Evolutionary conservation across 2,888 invertebrate genomes (phyloP), one percentile per base, ranked within the genome.

Genomic region (Listrodromus nycthemerus): DNA sequence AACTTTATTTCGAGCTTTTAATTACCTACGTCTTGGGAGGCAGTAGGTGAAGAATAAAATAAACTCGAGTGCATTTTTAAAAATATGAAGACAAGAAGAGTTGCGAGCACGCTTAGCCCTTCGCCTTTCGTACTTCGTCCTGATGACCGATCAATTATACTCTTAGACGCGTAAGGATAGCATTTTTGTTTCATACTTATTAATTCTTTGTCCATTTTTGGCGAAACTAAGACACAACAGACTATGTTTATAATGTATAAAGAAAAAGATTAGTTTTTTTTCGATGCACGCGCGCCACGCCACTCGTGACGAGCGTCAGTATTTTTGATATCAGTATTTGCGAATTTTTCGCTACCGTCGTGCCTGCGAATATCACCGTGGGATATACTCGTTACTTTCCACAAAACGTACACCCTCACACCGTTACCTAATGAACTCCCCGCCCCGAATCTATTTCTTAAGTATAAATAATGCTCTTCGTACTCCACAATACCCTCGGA

Each of bases 301-400:
- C 73, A 48, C n/a, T 73, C 24, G 58, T 65, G 80, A 58, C 52
- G 67, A 77, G 88, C 86, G 90, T 90, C 90, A 92, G 92, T 92
- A 92, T 93, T 93, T 92, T 91, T 91, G 86, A 91, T 91, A 93
- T 93, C 93, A 93, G 93, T 93, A 93, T 93, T 93, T 91, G 88
- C 88, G 87, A 88, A 82, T 75, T 84, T 86, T 84, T 85, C 87
- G 87, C 85, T 86, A 80, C 86, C 85, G 77, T 76, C 83, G 88
- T 90, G 89, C 89, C 90, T 90, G 86, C 87, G 86, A 87, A 87
- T 86, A 81, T 78, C 86, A 85, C 87, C 88, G 86, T 88, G 88
- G 88, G 85, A 87, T 55, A 74, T 78, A 83, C 76, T 83, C 63
- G 76, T 82, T 79, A 61, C 74, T 75, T 84, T 76, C 75, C 82